Percentiles rank a stretch among this genome's conserved stretches.
Conservation (phyloP, 2,113 vertebrate species). For the Phaetusa simplex region DNA sequence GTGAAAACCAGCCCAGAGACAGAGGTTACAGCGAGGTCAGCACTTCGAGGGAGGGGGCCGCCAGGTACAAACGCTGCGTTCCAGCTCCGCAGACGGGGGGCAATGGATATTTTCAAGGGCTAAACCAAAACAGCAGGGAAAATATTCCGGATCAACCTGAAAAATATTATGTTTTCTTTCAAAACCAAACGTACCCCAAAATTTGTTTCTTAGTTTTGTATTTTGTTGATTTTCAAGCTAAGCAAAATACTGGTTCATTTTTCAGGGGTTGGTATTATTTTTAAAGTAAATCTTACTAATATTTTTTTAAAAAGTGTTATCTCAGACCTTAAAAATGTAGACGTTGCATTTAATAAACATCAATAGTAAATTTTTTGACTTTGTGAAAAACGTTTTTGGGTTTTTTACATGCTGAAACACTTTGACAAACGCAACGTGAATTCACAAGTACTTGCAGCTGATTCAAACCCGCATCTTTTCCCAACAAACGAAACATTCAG, state of each 20-base stretch:
- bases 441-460: not conserved
- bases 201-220: not conserved
- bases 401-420: not conserved
- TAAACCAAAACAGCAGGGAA: not conserved
- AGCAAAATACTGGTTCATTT: not conserved
- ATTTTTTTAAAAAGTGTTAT: not conserved
- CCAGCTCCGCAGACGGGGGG: not conserved
- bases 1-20: rapidly evolving
- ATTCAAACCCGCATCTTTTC: not conserved
- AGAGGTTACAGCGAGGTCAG: rapidly evolving
- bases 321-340: not conserved
- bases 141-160: not conserved
- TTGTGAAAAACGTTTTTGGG: not conserved
- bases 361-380: not conserved
- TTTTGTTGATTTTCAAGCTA: not conserved
- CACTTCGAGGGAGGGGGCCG: rapidly evolving
- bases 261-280: not conserved
- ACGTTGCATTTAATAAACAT: not conserved
- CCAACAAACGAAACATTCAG: not conserved
- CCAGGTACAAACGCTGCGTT: rapidly evolving
- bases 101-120: rapidly evolving
- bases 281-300: not conserved
- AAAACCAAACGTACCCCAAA: not conserved
- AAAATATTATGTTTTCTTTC: not conserved
- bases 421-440: not conserved